Percentiles rank a stretch among this genome's conserved stretches.
phyloP scores from a whole-genome alignment of 2,888 invertebrate genomes.

The Deroplatys truncata region DNA sequence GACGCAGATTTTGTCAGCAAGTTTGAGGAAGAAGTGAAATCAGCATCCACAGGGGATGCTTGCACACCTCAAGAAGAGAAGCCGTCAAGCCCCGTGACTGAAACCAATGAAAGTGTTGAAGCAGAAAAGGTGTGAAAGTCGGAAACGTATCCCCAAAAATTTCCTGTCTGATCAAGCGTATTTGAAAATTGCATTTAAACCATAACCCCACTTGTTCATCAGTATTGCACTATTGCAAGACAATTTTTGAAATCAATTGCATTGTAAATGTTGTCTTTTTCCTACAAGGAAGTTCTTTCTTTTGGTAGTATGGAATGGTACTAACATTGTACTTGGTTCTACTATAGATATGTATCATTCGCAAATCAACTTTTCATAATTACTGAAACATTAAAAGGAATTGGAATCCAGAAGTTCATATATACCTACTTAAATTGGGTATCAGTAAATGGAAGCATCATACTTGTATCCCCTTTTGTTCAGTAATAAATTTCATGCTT shows the following conservation, averaged over 20 bases:
- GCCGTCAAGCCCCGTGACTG: background rate
- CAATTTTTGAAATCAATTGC: background rate
- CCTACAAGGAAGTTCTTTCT: background rate
- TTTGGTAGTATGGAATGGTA: background rate
- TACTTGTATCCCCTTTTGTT: too few species aligned
- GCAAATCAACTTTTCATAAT: too few species aligned
- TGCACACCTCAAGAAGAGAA: background rate
- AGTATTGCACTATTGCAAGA: background rate
- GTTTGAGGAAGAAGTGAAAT: conserved; percentile 41
- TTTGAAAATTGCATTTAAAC: background rate
- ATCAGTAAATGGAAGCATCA: too few species aligned
- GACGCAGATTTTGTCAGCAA: conserved; percentile 70
- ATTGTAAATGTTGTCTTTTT: background rate
- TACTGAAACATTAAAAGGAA: too few species aligned
- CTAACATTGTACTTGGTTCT: too few species aligned
- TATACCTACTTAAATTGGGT: too few species aligned
- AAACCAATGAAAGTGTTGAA: background rate
- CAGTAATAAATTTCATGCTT: too few species aligned
- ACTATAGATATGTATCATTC: too few species aligned
- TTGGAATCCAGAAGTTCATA: too few species aligned
- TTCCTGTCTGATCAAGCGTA: background rate
- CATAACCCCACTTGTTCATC: background rate
- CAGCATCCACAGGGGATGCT: too few species aligned
- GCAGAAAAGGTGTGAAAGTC: background rate
- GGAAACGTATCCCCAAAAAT: background rate